Conservation (phyloP, 2,888 invertebrate genomes). For the Limnephilus lunatus region DNA sequence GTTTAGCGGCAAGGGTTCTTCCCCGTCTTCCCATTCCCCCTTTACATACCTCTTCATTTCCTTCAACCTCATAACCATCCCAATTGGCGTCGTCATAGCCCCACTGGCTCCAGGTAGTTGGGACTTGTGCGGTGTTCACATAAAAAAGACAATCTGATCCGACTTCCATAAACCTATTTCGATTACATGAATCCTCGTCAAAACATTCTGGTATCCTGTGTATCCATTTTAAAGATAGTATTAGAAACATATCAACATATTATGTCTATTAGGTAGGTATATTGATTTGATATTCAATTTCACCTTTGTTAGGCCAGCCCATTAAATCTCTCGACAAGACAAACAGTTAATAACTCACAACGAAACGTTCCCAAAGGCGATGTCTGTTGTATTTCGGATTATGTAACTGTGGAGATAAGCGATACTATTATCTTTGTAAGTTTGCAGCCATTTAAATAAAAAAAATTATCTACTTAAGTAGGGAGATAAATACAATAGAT, state of each 20-base stretch:
- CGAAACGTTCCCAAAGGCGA: constrained; percentile 2
- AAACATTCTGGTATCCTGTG: neutral
- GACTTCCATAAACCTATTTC: no score
- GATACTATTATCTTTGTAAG: neutral
- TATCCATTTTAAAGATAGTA: neutral
- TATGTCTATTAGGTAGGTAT: neutral
- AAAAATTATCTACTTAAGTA: no score
- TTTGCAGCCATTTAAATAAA: no score
- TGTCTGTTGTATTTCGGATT: neutral
- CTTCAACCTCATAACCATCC: no score
- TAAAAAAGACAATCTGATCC: no score
- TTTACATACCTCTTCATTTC: no score
- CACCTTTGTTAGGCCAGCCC: neutral
- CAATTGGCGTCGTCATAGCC: no score
- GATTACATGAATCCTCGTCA: neutral
- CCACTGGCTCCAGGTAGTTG: no score
- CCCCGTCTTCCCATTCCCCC: no score
- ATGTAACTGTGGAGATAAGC: neutral
- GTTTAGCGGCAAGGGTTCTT: no score
- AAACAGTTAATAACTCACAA: constrained; percentile 38
- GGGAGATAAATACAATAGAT: no score
- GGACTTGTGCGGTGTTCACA: no score
- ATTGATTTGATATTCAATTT: constrained; percentile 23
- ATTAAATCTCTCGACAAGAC: constrained; percentile 30
- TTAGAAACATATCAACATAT: neutral